These are phyloP conservation scores for Drosophila kambysellisi DNA, from an alignment of 2,888 invertebrate genomes.

Conservation along the genomic window DNA sequence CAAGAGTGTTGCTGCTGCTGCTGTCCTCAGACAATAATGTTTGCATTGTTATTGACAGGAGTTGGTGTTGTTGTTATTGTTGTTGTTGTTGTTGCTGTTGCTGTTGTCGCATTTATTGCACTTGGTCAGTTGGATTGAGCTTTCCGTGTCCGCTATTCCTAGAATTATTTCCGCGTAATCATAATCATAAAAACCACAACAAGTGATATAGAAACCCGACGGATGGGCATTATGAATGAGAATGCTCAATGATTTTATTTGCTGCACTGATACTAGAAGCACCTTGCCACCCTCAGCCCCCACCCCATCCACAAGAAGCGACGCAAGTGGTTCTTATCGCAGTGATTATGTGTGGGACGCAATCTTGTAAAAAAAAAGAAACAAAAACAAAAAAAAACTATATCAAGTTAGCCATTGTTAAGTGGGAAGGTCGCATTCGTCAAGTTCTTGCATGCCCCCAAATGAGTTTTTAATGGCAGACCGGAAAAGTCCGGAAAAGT, in stretches of 20 bases:
- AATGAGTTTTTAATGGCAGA: constrained; percentile 43
- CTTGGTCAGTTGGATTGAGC: constrained; percentile 15
- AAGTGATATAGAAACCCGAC: constrained; percentile 23
- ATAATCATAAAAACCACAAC: constrained; percentile 18
- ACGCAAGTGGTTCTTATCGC: constrained; percentile 40
- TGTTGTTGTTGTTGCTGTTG: not conserved
- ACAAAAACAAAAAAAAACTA: not conserved
- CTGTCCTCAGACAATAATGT: constrained; percentile 68
- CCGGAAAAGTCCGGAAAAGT: not conserved
- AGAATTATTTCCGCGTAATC: constrained; percentile 31
- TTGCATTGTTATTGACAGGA: constrained; percentile 40
- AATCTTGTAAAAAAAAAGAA: too few relatives aligned
- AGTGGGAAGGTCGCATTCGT: constrained; percentile 6
- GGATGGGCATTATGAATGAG: constrained; percentile 30
- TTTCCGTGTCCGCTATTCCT: constrained; percentile 9
- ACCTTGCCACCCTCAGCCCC: not conserved
- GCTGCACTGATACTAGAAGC: constrained; percentile 17
- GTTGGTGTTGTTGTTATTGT: not conserved
- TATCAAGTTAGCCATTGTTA: constrained; percentile 1
- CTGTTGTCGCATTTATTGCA: constrained; percentile 12
- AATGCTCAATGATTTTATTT: constrained; percentile 41
- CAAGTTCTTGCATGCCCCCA: constrained; percentile 10
- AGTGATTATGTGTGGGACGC: constrained; percentile 23
- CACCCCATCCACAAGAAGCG: not conserved
- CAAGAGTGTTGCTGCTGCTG: constrained; percentile 40